Evolutionary conservation across 2,888 invertebrate genomes (phyloP), one percentile per base, ranked within the genome.

Genomic region (Lycia hirtaria): DNA sequence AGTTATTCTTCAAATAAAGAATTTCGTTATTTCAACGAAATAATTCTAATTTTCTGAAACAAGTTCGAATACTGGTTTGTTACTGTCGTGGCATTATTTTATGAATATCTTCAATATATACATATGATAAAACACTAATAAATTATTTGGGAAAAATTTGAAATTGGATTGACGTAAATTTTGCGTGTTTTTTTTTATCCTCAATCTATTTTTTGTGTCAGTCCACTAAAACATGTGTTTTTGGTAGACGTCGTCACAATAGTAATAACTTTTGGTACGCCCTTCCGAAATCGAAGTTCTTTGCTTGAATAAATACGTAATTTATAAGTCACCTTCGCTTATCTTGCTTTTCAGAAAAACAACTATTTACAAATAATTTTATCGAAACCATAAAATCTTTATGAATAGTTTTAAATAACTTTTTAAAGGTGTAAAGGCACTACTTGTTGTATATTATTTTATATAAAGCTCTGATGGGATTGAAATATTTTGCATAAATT

Each of bases 1-100:
- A 59, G 56, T 37, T n/a, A 47, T 55, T 54, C 43, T 58, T 60
- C 53, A 59, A 37, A 56, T 60, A 48, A 54, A 59, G 54, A 54
- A 54, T 48, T 58, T 53, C 52, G 48, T 41, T 4, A 15, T 1
- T 22, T 38, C 19, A 33, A 19, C 26, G 33, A 54, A 51, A 43
- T 19, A 19, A 10, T 1, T 2, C 15, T 15, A 15, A 17, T 10
- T 30, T 30, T 30, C 12, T 17, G 17, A 9, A 9, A 35, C 4
- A 3, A 3, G 9, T 3, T 15, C 12, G 3, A 4, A n/a, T 2
- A 17, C 3, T 9, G n/a, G 5, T 19, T n/a, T 6, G 19, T 35
- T 17, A 19, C 19, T 19, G 37, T 37, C 37, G 37, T 10, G 37
- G 19, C 19, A 37, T 33, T 15, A 3, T 35, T 37, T n/a, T 0